Conservation (phyloP, 2,113 vertebrate genomes). For the Martes martes region DNA sequence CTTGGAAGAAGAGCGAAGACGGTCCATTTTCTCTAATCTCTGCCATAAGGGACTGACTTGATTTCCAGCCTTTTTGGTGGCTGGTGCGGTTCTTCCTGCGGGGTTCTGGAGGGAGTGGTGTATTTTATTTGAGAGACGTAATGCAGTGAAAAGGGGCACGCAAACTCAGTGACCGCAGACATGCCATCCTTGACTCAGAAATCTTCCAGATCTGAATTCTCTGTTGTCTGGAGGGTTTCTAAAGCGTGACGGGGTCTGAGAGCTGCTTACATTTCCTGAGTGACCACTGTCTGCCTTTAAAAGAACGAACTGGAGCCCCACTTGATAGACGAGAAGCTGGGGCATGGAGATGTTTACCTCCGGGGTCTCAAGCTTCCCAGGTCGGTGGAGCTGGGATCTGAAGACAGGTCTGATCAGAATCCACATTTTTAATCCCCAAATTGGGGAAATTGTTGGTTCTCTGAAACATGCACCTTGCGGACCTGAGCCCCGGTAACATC, state of each 20-base stretch:
- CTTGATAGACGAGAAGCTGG: neutral
- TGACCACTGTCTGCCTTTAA: neutral
- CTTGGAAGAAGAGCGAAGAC: neutral
- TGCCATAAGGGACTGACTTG: conserved; percentile 28
- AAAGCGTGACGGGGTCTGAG: fast-evolving
- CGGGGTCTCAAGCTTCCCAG: neutral
- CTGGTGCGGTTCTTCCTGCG: conserved; percentile 44
- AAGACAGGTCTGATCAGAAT: neutral
- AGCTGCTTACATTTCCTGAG: neutral
- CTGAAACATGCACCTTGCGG: neutral
- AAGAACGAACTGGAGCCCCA: neutral
- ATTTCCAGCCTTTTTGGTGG: conserved; percentile 58
- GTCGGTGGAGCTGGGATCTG: neutral
- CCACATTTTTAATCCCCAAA: neutral
- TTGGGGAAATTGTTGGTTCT: neutral
- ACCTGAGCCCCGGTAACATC: neutral
- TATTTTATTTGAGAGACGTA: conserved; percentile 66
- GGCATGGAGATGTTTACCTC: neutral
- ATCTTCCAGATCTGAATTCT: neutral
- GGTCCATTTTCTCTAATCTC: conserved; percentile 43
- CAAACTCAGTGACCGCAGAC: neutral
- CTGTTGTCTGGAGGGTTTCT: neutral
- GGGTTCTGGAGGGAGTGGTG: conserved; percentile 54
- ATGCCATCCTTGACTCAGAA: neutral
- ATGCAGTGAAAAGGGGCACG: conserved; percentile 19